phyloP scores from a whole-genome alignment of 2,888 invertebrate species.

The Polydrusus pterygomalis region DNA sequence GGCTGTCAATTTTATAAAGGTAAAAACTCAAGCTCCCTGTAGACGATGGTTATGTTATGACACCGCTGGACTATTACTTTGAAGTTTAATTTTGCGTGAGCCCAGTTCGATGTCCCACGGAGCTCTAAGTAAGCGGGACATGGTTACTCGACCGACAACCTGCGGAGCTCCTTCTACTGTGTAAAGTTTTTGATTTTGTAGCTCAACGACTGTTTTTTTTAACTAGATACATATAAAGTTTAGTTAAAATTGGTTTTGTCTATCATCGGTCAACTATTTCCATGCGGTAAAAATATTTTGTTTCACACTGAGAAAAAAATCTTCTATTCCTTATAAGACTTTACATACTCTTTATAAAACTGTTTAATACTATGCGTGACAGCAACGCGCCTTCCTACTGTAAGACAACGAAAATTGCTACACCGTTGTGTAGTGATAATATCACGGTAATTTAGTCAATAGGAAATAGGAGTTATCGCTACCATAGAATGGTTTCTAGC shows the following conservation, averaged over 20 bases:
- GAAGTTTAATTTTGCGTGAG: constrained; percentile 52
- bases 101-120: constrained; percentile 50
- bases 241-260: background rate
- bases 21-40: constrained; percentile 43
- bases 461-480: too few species aligned
- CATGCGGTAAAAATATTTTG: too few species aligned
- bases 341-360: too few species aligned
- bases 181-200: constrained; percentile 23
- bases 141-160: constrained; percentile 47
- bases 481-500: too few species aligned
- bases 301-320: too few species aligned
- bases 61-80: constrained; percentile 50
- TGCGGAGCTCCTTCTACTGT: constrained; percentile 45
- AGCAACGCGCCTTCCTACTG: too few species aligned
- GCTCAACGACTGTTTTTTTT: constrained; percentile 29
- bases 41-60: constrained; percentile 50
- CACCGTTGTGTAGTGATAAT: too few species aligned
- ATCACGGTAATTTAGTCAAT: too few species aligned
- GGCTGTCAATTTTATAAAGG: constrained; percentile 39
- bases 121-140: constrained; percentile 47
- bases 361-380: too few species aligned
- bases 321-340: too few species aligned
- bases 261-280: too few species aligned
- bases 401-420: too few species aligned
- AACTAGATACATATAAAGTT: background rate